These are phyloP conservation scores for Drosophila merina DNA, from an alignment of 2,888 invertebrate species.

Conservation along the genomic window DNA sequence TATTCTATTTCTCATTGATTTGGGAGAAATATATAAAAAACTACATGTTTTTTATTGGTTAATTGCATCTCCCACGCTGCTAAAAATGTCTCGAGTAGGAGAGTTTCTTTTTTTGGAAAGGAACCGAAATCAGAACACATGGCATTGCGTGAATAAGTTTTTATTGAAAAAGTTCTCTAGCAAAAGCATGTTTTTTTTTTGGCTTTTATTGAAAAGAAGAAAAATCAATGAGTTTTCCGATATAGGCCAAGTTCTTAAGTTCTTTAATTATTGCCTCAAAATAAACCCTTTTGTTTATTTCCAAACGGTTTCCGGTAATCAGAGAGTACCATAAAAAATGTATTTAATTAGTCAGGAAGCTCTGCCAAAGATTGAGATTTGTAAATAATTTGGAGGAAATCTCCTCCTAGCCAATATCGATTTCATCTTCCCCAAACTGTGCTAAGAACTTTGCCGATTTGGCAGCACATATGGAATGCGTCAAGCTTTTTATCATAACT, in stretches of 20 bases:
- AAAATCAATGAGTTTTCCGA: no score
- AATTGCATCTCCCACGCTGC: conserved; percentile 40
- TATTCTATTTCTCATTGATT: not conserved
- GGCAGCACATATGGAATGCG: conserved; percentile 29
- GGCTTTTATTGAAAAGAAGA: no score
- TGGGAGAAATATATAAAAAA: not conserved
- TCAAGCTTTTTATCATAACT: conserved; percentile 27
- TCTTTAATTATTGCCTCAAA: not conserved
- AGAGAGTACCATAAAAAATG: not conserved
- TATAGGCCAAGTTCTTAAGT: not conserved
- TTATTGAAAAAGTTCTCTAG: conserved; percentile 16
- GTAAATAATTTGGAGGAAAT: not conserved
- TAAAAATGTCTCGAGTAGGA: conserved; percentile 12
- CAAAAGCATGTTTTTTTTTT: no score
- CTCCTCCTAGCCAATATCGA: conserved; percentile 20
- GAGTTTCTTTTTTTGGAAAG: not conserved
- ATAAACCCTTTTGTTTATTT: not conserved
- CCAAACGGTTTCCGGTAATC: not conserved
- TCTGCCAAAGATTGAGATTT: not conserved
- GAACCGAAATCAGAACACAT: conserved; percentile 14
- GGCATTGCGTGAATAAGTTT: conserved; percentile 10
- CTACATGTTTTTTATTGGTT: conserved; percentile 15
- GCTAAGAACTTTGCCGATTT: conserved; percentile 18
- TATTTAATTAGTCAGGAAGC: not conserved
- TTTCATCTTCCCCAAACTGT: conserved; percentile 26